Percentiles rank a stretch among this genome's conserved stretches.
Evolutionary conservation across 2,888 invertebrate genomes (phyloP).

Genomic region (Paralinhomoeus sp.): DNA sequence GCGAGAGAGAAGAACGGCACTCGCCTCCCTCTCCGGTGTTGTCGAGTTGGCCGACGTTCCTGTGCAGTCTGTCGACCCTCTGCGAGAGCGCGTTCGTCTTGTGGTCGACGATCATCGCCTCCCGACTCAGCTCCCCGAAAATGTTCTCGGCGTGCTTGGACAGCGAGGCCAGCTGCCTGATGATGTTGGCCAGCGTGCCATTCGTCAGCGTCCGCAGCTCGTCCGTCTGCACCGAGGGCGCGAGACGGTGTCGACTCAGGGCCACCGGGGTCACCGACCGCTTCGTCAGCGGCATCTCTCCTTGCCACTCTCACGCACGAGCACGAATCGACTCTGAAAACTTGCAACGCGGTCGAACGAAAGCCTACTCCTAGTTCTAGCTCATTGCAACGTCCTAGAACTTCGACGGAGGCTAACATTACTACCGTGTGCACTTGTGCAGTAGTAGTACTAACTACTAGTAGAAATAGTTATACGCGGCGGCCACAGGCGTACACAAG

Average conservation of each 20-base stretch:
- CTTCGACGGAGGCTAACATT: no score
- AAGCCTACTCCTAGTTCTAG: no score
- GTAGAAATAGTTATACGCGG: no score
- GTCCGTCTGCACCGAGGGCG: slow-evolving; percentile 35
- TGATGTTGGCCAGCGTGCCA: slow-evolving; percentile 83
- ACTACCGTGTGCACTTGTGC: no score
- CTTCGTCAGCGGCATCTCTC: slow-evolving; percentile 98
- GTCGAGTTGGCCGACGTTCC: slow-evolving; percentile 83
- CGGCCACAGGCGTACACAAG: no score
- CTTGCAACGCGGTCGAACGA: no score
- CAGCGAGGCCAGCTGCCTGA: slow-evolving; percentile 54
- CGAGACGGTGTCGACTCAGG: slow-evolving; percentile 72
- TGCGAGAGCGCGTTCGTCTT: slow-evolving; percentile 70
- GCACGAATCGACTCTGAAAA: no score
- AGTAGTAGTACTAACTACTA: no score
- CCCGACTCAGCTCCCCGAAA: slow-evolving; percentile 70
- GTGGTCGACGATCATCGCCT: slow-evolving; percentile 64
- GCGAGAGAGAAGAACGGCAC: no score
- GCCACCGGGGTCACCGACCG: slow-evolving; percentile 82
- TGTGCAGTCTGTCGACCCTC: slow-evolving; percentile 61
- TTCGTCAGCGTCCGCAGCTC: slow-evolving; percentile 94
- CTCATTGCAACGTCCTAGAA: no score
- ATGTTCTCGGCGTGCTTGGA: slow-evolving; percentile 92
- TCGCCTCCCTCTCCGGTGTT: slow-evolving; percentile 79
- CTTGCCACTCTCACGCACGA: no score